These are phyloP conservation scores for Acomys russatus DNA, from an alignment of 2,797 vertebrate species.

Conservation along the genomic window DNA sequence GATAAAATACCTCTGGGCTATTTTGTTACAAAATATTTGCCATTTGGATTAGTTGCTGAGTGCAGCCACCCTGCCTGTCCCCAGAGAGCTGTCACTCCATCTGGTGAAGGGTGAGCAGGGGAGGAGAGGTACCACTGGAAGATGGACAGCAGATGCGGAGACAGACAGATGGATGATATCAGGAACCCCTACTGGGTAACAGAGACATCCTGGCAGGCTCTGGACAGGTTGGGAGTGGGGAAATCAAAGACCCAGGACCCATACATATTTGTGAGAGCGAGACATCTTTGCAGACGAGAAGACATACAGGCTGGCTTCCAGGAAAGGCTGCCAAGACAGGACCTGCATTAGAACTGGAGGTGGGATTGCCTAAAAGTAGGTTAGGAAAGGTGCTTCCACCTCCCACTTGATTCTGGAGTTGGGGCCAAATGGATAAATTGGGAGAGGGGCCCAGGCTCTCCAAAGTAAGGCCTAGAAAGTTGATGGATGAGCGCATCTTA, in stretches of 20 bases:
- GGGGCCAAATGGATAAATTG: background rate
- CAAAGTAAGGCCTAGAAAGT: slow-evolving; percentile 66
- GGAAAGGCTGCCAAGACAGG: background rate
- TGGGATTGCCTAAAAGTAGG: background rate
- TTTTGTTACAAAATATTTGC: slow-evolving; percentile 92
- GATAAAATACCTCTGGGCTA: slow-evolving; percentile 92
- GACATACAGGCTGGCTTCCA: background rate
- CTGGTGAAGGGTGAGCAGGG: background rate
- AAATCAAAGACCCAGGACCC: background rate
- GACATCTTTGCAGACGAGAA: background rate
- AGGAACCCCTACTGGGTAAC: slow-evolving; percentile 35
- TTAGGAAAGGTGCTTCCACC: background rate
- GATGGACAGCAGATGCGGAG: slow-evolving; percentile 85
- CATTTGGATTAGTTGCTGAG: slow-evolving; percentile 88
- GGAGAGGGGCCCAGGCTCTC: background rate
- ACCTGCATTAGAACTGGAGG: background rate
- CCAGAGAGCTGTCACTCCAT: slow-evolving; percentile 83
- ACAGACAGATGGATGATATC: slow-evolving; percentile 72
- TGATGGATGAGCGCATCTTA: background rate
- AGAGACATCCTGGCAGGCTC: slow-evolving; percentile 84
- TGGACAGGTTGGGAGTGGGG: background rate
- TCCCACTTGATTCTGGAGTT: slow-evolving; percentile 25
- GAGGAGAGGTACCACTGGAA: slow-evolving; percentile 37
- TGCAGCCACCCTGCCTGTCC: slow-evolving; percentile 86
- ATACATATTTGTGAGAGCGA: background rate